phyloP scores from a whole-genome alignment of 2,888 invertebrate genomes.

The Penaeus monodon region DNA sequence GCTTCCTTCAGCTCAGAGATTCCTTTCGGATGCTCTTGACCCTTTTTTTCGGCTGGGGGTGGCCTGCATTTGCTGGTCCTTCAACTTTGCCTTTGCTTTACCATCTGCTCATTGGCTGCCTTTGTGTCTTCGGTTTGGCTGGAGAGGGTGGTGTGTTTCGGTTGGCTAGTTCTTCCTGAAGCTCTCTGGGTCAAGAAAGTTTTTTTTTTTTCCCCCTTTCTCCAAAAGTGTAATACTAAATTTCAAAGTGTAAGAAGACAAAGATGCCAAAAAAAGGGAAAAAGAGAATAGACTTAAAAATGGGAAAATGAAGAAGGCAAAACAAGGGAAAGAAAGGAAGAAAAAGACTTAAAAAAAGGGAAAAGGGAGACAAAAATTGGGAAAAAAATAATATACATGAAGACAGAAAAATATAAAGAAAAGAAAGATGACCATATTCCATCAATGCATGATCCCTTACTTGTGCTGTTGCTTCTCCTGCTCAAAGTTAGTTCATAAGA shows the following conservation, averaged over 20 bases:
- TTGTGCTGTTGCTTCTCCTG: not conserved
- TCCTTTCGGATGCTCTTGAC: slow-evolving; percentile 1
- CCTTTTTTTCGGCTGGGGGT: slow-evolving; percentile 2
- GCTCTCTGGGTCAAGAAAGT: not conserved
- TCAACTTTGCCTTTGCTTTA: not conserved
- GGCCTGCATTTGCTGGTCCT: slow-evolving; percentile 20
- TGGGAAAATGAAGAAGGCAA: too few relatives aligned
- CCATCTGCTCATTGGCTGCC: slow-evolving; percentile 7
- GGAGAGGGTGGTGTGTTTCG: not conserved
- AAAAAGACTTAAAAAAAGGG: too few relatives aligned
- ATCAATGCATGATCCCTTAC: not conserved
- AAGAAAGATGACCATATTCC: too few relatives aligned
- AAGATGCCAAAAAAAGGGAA: too few relatives aligned
- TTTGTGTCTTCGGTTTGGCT: not conserved
- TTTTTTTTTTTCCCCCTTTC: too few relatives aligned
- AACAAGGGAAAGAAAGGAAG: too few relatives aligned
- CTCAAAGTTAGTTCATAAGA: not conserved
- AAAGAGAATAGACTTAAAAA: too few relatives aligned
- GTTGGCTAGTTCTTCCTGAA: not conserved
- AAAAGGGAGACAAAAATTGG: too few relatives aligned
- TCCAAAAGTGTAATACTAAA: too few relatives aligned
- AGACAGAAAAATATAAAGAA: too few relatives aligned
- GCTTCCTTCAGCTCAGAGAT: slow-evolving; percentile 28
- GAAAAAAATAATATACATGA: too few relatives aligned
- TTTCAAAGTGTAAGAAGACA: too few relatives aligned